Percentiles rank a stretch among this genome's conserved stretches.
These are phyloP conservation scores for Hippocampus barbouri DNA, from an alignment of 2,113 vertebrate genomes.

Conservation along the genomic window DNA sequence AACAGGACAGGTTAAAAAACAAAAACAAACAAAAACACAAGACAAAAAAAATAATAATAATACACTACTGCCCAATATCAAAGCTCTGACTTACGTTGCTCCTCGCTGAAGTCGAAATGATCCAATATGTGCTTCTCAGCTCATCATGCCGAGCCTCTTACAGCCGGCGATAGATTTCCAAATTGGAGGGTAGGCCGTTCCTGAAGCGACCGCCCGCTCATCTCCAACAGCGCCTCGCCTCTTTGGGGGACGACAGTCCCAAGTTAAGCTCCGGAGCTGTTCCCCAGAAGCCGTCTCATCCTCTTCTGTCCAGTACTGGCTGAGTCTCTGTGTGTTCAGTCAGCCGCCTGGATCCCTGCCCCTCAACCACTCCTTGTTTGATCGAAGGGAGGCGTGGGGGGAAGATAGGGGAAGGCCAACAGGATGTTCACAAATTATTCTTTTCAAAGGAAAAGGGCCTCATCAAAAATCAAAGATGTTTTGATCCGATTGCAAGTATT, in stretches of 20 bases:
- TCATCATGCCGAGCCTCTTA: constrained; percentile 9
- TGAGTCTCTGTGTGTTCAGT: constrained; percentile 25
- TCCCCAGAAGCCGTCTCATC: constrained; percentile 10
- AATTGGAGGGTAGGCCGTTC: constrained; percentile 17
- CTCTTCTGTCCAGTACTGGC: constrained; percentile 32
- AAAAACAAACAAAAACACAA: too few species aligned
- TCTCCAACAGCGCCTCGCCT: constrained; percentile 28
- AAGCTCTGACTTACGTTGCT: constrained; percentile 38
- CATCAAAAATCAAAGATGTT: not conserved
- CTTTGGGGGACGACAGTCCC: constrained; percentile 7
- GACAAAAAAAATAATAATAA: too few species aligned
- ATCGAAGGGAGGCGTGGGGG: constrained; percentile 27
- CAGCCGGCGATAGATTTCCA: constrained; percentile 17
- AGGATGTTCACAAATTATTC: constrained; percentile 25
- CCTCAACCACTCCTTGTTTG: constrained; percentile 52
- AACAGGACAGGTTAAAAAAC: not conserved
- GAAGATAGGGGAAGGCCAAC: constrained; percentile 16
- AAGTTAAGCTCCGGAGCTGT: constrained; percentile 10
- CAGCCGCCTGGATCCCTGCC: constrained; percentile 38
- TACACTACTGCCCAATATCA: not conserved
- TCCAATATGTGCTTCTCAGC: not conserved
- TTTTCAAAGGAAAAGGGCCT: not conserved
- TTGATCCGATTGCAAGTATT: not conserved
- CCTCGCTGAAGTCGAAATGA: constrained; percentile 19
- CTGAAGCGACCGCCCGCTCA: constrained; percentile 24